Conservation (phyloP, 37 sponge, comb jelly and placozoan species). For the Spongilla lacustris region DNA sequence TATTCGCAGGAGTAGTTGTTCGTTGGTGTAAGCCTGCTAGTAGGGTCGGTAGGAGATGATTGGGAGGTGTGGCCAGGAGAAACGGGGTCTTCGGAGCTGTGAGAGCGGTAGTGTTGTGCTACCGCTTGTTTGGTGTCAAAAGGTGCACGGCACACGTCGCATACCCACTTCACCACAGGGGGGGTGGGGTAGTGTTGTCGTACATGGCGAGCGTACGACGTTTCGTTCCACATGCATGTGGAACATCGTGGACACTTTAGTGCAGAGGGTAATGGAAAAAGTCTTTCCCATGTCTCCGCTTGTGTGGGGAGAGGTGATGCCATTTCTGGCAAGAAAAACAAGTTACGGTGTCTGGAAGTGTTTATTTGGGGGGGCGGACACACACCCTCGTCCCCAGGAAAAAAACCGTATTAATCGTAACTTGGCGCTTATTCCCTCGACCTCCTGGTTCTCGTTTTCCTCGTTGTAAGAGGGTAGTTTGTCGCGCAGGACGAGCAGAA, state of each 20-base stretch:
- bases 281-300: slow-evolving; percentile 1
- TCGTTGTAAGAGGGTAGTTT: slow-evolving; percentile 1
- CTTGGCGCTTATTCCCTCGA: slow-evolving; percentile 1
- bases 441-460: not conserved
- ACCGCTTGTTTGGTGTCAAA: not conserved
- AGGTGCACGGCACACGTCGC: slow-evolving; percentile 1
- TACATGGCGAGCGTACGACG: slow-evolving; percentile 1
- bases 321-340: slow-evolving; percentile 1
- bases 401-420: not conserved
- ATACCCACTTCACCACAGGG: slow-evolving; percentile 1
- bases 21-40: not conserved
- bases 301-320: slow-evolving; percentile 1
- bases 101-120: slow-evolving; percentile 1
- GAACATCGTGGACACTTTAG: not conserved
- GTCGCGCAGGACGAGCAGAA: not conserved
- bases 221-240: slow-evolving; percentile 1
- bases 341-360: slow-evolving; percentile 1
- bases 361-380: slow-evolving; percentile 1
- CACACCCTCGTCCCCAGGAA: slow-evolving; percentile 1
- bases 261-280: slow-evolving; percentile 1
- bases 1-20: slow-evolving; percentile 1
- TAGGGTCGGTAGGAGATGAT: slow-evolving; percentile 1
- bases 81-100: not conserved
- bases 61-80: slow-evolving; percentile 1
- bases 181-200: slow-evolving; percentile 1